Percentiles rank a stretch among this genome's conserved stretches.
These are phyloP conservation scores for Himalopsyche kuldschensis DNA, from an alignment of 2,888 invertebrate species.

Conservation along the genomic window DNA sequence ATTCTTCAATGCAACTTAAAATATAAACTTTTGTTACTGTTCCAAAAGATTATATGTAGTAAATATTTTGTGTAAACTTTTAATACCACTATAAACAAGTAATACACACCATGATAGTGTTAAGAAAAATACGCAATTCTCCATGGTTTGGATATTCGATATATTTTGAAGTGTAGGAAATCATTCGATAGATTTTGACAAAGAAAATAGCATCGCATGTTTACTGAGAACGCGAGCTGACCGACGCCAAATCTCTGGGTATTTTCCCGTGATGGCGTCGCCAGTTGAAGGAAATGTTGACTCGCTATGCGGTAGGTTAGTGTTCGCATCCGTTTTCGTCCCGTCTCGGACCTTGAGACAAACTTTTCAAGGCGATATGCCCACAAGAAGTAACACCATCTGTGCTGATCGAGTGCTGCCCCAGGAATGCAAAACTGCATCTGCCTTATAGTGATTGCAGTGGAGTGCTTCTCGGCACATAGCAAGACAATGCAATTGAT, in stretches of 20 bases:
- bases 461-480: background rate
- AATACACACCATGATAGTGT: no score
- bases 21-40: no score
- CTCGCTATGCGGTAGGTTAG: background rate
- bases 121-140: no score
- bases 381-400: background rate
- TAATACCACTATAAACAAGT: no score
- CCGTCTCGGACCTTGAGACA: conserved; percentile 18
- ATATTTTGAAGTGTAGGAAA: no score
- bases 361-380: conserved; percentile 27
- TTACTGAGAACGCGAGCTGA: background rate
- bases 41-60: no score
- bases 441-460: conserved; percentile 2
- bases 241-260: background rate
- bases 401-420: background rate
- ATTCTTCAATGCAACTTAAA: no score
- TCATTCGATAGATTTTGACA: no score
- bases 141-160: no score
- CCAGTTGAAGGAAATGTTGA: background rate
- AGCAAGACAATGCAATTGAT: no score
- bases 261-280: background rate
- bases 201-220: no score
- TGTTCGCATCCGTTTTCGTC: background rate
- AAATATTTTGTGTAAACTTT: no score
- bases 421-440: conserved; percentile 32